A percentile compares a stretch with the other conserved stretches of the same genome.
phyloP scores from a whole-genome alignment of 1,140 invertebrate genomes.

The Dinothrombium tinctorium region DNA sequence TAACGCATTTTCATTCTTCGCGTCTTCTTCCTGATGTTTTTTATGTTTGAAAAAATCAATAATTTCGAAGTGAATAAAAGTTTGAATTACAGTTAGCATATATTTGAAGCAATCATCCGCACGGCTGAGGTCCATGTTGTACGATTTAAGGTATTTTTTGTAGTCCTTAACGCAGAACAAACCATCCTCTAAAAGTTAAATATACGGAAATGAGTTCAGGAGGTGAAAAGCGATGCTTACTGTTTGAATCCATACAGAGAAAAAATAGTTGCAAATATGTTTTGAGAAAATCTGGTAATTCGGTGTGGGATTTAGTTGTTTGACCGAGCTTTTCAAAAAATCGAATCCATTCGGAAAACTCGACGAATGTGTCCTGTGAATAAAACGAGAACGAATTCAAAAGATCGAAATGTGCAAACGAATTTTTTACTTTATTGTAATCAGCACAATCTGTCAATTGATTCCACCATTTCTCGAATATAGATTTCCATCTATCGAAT shows the following conservation, averaged over 20 bases:
- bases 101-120: constrained; percentile 19
- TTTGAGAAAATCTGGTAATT: constrained; percentile 18
- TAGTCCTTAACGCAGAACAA: constrained; percentile 20
- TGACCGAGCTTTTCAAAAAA: constrained; percentile 18
- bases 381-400: neutral
- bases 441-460: constrained; percentile 17
- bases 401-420: neutral
- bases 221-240: constrained; percentile 11
- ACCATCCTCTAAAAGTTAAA: constrained; percentile 16
- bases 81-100: constrained; percentile 19
- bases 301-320: constrained; percentile 15
- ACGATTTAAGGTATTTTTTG: constrained; percentile 17
- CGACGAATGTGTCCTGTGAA: constrained; percentile 16
- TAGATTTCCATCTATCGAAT: constrained; percentile 18
- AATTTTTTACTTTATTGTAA: constrained; percentile 16
- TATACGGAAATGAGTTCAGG: constrained; percentile 4
- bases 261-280: constrained; percentile 19
- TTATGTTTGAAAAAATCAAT: no score
- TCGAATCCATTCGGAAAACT: constrained; percentile 19
- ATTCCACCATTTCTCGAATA: constrained; percentile 19
- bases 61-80: no score
- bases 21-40: constrained; percentile 17
- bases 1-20: constrained; percentile 16
- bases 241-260: constrained; percentile 18
- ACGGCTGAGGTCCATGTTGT: constrained; percentile 16